Evolutionary conservation across 2,113 vertebrate genomes (phyloP).

Genomic region (Prionailurus bengalensis): DNA sequence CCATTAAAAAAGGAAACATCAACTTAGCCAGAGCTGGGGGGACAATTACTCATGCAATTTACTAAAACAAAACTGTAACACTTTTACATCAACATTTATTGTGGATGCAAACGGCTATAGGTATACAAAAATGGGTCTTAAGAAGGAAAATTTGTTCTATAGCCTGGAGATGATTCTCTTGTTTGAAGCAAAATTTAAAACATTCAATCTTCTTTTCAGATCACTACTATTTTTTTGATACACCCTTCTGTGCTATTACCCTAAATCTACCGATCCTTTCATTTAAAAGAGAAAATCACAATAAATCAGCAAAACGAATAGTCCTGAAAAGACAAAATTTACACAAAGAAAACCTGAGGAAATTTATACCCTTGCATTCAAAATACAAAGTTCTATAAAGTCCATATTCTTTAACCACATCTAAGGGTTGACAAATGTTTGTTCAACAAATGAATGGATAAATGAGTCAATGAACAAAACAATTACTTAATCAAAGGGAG

Average conservation of each 20-base stretch:
- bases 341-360: not conserved
- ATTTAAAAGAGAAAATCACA: not conserved
- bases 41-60: constrained; percentile 80
- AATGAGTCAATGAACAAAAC: not conserved
- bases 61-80: constrained; percentile 76
- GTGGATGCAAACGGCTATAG: not conserved
- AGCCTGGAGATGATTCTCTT: not conserved
- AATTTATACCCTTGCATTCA: not conserved
- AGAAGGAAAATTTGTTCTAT: constrained; percentile 9
- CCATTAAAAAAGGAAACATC: constrained; percentile 85
- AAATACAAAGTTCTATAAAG: constrained; percentile 11
- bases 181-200: constrained; percentile 60
- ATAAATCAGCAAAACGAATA: constrained; percentile 16
- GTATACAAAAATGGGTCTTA: constrained; percentile 53
- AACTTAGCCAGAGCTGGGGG: constrained; percentile 80
- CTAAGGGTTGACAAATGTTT: constrained; percentile 33
- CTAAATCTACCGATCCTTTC: not conserved
- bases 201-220: constrained; percentile 27
- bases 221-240: not conserved
- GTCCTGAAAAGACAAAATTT: not conserved
- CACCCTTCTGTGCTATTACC: not conserved
- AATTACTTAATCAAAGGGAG: not conserved
- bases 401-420: not conserved
- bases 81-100: constrained; percentile 61
- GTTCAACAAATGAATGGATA: not conserved